These are phyloP conservation scores for Coracopsis vasa DNA, from an alignment of 2,113 vertebrate genomes.

Conservation along the genomic window DNA sequence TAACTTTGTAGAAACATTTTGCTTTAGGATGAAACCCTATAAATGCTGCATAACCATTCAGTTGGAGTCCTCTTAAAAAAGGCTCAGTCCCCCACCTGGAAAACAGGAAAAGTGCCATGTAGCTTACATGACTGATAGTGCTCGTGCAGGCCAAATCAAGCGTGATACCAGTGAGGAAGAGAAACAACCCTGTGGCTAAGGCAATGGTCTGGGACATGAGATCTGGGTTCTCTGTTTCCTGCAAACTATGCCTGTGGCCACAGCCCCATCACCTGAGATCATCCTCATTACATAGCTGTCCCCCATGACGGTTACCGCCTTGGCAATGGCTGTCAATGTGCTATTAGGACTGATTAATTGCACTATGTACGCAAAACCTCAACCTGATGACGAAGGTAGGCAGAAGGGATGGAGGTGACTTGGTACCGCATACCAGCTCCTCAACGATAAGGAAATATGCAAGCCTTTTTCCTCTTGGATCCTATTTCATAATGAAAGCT, in stretches of 20 bases:
- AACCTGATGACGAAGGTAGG: not conserved
- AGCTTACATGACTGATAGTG: fast-evolving
- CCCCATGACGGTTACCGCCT: not conserved
- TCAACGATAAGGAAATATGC: not conserved
- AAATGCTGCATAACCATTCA: not conserved
- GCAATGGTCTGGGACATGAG: not conserved
- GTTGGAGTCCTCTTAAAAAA: not conserved
- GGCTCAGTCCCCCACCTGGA: not conserved
- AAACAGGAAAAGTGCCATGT: not conserved
- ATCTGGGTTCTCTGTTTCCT: not conserved
- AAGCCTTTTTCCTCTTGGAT: not conserved
- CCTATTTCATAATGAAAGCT: not conserved
- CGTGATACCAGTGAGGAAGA: not conserved
- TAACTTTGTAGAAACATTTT: not conserved
- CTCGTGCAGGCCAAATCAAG: fast-evolving
- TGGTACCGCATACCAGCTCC: not conserved
- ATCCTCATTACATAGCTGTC: not conserved
- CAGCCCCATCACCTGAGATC: not conserved
- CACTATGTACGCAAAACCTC: not conserved
- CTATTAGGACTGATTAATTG: not conserved
- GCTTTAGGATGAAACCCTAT: not conserved
- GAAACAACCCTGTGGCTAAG: not conserved
- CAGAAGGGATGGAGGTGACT: not conserved
- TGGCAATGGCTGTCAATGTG: not conserved
- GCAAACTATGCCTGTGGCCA: not conserved